Conservation (phyloP, 2,888 invertebrate genomes). For the Melieria picta region DNA sequence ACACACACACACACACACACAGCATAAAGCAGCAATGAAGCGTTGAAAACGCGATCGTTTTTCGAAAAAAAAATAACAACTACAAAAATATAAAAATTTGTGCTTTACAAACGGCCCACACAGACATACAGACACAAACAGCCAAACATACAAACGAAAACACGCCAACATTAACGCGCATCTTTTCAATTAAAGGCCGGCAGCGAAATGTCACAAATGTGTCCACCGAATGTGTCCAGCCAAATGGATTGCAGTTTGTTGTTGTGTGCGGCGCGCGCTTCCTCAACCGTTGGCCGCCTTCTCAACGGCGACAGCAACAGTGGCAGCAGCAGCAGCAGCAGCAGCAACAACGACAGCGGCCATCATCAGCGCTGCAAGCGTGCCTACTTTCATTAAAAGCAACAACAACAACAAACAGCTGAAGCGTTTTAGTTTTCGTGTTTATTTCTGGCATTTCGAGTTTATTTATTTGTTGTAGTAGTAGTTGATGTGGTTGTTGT, state of each 20-base stretch:
- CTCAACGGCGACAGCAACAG: constrained; percentile 5
- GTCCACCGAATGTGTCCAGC: neutral
- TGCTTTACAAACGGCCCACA: constrained; percentile 35
- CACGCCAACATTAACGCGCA: too few relatives aligned
- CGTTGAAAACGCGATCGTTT: too few relatives aligned
- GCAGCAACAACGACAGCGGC: constrained; percentile 21
- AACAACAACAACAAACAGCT: neutral
- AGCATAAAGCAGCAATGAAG: too few relatives aligned
- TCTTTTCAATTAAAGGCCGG: neutral
- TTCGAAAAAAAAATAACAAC: constrained; percentile 29
- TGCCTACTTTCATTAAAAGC: neutral
- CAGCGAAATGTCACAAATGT: constrained; percentile 1
- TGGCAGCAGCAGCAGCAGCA: constrained; percentile 11
- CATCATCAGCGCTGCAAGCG: neutral
- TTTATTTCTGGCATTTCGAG: neutral
- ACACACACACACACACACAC: too few relatives aligned
- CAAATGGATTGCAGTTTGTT: too few relatives aligned
- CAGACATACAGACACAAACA: constrained; percentile 9
- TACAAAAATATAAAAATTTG: constrained; percentile 33
- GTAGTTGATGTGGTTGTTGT: neutral
- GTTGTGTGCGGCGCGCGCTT: too few relatives aligned
- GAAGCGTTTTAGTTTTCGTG: neutral
- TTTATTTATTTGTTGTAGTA: too few relatives aligned
- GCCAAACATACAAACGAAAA: too few relatives aligned
- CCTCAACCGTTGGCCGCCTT: neutral